Base-by-base conservation (phyloP, 2,113 vertebrate species). In the Phoxinus phoxinus region DNA sequence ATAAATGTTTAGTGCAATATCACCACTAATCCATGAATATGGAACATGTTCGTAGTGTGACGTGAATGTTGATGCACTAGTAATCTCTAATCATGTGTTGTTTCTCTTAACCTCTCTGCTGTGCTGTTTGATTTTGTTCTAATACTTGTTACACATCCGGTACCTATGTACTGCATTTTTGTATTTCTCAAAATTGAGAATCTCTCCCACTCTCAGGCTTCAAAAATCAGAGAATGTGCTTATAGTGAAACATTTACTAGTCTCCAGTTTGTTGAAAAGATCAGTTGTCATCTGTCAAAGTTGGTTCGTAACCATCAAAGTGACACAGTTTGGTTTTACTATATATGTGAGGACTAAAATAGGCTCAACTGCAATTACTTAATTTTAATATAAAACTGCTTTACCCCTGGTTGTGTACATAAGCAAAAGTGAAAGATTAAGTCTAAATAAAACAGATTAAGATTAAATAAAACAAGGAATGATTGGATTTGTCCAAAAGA, bases 151-250 rank as follows among this genome's bases (percentile, higher is more conserved):
- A 69, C 86, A 84, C 86, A 86, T 73, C 83, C 80, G 76, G 82
- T 65, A 74, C 48, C 79, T 76, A 19, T 87, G 86, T 72, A 84
- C 44, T 56, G 25, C 87, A 92, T 91, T 74, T 93, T 90, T 91
- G 87, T 91, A 89, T 90, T 90, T 76, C 44, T 59, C 84, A 69
- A 69, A 53, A 72, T 69, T 37, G 80, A 90, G 77, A 25, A 69
- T 86, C 84, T 87, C 88, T 88, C 84, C 82, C 44, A 19, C 63
- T 61, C 41, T 37, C n/a, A 58, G n/a, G 21, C 72, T 46, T 73
- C 41, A 15, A 61, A 25, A 80, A 11, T 25, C 19, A 1, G 13
- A n/a, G 11, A 37, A 23, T 72, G 2, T 41, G 69, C 13, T 10
- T 15, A 21, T 21, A 75, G 15, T 75, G 6, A 53, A 27, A 32